These are phyloP conservation scores for Ochropacha duplaris DNA, from an alignment of 2,888 invertebrate species.

Conservation along the genomic window DNA sequence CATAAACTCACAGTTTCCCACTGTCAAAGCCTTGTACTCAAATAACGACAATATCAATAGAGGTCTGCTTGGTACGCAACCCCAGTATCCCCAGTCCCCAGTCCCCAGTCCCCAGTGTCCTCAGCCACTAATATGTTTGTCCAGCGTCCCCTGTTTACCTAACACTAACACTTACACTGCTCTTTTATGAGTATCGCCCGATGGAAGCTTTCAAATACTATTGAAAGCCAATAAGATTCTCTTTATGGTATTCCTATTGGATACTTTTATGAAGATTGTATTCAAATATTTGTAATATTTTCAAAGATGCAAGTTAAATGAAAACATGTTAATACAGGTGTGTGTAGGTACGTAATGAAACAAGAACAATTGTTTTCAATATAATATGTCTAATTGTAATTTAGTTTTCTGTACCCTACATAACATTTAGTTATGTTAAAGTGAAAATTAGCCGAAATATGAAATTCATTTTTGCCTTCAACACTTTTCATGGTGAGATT, in stretches of 20 bases:
- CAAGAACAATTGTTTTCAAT: no score
- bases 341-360: no score
- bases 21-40: not conserved
- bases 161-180: slow-evolving; percentile 1
- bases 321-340: no score
- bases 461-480: no score
- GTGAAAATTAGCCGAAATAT: no score
- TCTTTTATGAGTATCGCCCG: not conserved
- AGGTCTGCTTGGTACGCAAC: not conserved
- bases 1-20: not conserved
- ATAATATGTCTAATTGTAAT: no score
- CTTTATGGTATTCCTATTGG: not conserved
- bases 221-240: not conserved
- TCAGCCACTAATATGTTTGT: slow-evolving; percentile 7
- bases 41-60: not conserved
- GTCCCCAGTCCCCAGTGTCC: slow-evolving; percentile 1
- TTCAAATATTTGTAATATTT: not conserved
- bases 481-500: no score
- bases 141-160: slow-evolving; percentile 5
- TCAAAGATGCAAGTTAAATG: not conserved
- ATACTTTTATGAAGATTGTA: not conserved
- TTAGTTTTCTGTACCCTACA: no score
- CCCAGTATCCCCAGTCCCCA: slow-evolving; percentile 1
- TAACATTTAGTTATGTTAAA: no score
- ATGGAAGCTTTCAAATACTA: not conserved